These are phyloP conservation scores for Drepana falcataria DNA, from an alignment of 2,888 invertebrate species.

Conservation along the genomic window DNA sequence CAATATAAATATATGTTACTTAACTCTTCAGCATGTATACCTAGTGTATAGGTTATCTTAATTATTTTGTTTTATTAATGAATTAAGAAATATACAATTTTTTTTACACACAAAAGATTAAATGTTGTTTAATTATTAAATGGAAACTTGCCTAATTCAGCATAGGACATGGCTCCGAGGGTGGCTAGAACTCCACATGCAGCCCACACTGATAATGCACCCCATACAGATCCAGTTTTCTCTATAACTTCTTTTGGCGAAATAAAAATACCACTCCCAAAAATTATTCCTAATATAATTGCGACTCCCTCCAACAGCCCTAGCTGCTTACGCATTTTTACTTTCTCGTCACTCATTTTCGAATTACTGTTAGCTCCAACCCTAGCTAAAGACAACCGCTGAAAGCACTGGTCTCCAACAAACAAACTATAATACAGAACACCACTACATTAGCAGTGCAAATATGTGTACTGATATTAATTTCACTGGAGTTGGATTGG, in stretches of 20 bases:
- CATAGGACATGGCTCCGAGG: constrained; percentile 97
- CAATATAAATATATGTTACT: too few relatives aligned
- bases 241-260: constrained; percentile 95
- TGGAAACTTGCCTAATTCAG: constrained; percentile 86
- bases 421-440: too few relatives aligned
- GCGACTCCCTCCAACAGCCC: constrained; percentile 95
- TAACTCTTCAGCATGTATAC: too few relatives aligned
- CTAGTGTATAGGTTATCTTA: too few relatives aligned
- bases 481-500: too few relatives aligned
- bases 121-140: not conserved
- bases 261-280: constrained; percentile 97
- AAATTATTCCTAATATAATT: constrained; percentile 95
- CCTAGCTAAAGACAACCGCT: too few relatives aligned
- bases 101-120: too few relatives aligned
- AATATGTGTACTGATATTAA: too few relatives aligned
- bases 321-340: constrained; percentile 92
- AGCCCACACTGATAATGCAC: constrained; percentile 92
- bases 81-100: too few relatives aligned
- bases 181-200: constrained; percentile 93
- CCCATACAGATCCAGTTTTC: constrained; percentile 93
- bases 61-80: too few relatives aligned
- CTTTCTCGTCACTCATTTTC: constrained; percentile 73
- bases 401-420: too few relatives aligned
- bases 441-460: too few relatives aligned
- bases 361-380: not conserved